Base-by-base conservation (phyloP, 1,140 invertebrate genomes). In the Mactra quadrangularis region DNA sequence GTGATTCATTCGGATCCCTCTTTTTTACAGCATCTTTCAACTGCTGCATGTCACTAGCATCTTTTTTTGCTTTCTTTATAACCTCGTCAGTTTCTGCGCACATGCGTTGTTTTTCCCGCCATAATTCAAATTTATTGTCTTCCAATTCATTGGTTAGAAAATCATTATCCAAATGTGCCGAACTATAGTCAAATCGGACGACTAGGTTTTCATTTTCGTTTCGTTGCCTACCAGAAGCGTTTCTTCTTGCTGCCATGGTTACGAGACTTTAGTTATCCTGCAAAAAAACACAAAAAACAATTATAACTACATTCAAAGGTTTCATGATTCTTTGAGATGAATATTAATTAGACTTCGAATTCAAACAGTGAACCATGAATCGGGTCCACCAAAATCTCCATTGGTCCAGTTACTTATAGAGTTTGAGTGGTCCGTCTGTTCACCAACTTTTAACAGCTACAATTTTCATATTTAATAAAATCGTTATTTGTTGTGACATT, bases 21-120 rank as follows among this genome's bases (percentile, higher is more conserved):
- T 83, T 83, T 64, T 84, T 83, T 38, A 87, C 75, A 3, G 83
- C 83, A n/a, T 85, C 77, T 52, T 83, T 85, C 52, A 87, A 47
- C 7, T 78, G 71, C 25, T 77, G 31, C 25, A 85, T 87, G 19
- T 83, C 82, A 3, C 84, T 83, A 19, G 86, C 86, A 19, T 84
- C 71, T 41, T 82, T 68, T 57, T 82, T 57, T 0, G 86, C 77
- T 64, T 85, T 75, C 60, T 84, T 85, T 19, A 87, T 62, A 13
- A 52, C 60, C 25, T 85, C 68, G 45, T 82, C 82, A 29, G 71
- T 72, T 72, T 87, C 86, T 0, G 84, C 79, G 6, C 70, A 57
- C 22, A 55, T 74, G 1, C 79, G 62, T 19, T 72, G 83, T n/a
- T 82, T 59, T 41, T 79, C 71, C 22, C 66, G 84, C 7, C 68